Conservation (phyloP, 92 coral and sea anemone species). For the Phenganax marumi region DNA sequence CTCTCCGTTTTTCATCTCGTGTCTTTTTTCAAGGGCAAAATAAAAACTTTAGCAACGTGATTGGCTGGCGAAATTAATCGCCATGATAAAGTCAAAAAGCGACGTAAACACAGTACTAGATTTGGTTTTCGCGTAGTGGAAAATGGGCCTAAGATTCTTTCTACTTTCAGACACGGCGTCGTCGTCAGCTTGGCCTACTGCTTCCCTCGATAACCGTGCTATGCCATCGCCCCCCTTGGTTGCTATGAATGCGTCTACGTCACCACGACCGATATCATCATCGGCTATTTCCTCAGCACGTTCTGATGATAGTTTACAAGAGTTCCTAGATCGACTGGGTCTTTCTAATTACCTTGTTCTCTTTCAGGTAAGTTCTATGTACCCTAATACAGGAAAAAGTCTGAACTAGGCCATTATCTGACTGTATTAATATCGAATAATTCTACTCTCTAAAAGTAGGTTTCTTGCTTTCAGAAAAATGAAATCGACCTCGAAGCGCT, state of each 20-base stretch:
- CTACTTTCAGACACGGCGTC: constrained; percentile 70
- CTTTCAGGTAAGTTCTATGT: constrained; percentile 69
- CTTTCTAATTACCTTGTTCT: constrained; percentile 91
- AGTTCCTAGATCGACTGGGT: constrained; percentile 88
- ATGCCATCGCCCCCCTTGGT: constrained; percentile 72
- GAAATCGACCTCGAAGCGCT: constrained; percentile 98
- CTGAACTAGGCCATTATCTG: not conserved
- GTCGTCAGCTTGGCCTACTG: constrained; percentile 88
- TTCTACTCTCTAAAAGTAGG: not conserved
- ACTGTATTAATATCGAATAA: not conserved
- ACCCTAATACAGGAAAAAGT: not conserved
- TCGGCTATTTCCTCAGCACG: constrained; percentile 50
- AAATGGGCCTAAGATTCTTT: not conserved
- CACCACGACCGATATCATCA: constrained; percentile 55
- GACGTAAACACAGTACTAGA: not conserved
- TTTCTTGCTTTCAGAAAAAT: constrained; percentile 66
- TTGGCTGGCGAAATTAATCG: no score
- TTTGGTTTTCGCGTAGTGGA: not conserved
- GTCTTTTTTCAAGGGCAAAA: not conserved
- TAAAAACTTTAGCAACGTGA: no score
- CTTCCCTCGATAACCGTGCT: constrained; percentile 62
- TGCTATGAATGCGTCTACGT: constrained; percentile 52
- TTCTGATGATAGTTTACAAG: constrained; percentile 88
- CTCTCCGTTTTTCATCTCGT: not conserved
- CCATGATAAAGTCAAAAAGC: no score